Evolutionary conservation across 1,140 invertebrate species (phyloP).

Genomic region (Phymorhynchus buccinoides): DNA sequence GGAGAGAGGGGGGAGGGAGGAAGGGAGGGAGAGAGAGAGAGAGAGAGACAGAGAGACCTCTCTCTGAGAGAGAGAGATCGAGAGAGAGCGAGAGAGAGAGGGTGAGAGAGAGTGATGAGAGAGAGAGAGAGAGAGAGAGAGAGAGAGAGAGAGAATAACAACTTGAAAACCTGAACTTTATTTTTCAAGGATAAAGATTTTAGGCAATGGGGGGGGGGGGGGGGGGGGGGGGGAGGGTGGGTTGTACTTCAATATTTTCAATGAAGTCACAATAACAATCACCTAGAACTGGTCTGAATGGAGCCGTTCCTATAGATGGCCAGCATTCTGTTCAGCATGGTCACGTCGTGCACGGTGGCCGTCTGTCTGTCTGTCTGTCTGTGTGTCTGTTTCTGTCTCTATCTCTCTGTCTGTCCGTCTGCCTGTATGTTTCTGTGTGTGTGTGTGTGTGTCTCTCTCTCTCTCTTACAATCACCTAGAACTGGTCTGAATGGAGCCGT

Average conservation of each 20-base stretch:
- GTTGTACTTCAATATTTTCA: no score
- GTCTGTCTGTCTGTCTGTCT: neutral
- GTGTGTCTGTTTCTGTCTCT: neutral
- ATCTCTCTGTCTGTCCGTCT: neutral
- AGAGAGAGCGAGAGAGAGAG: neutral
- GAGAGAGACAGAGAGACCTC: no score
- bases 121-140: neutral
- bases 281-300: slow-evolving; percentile 76
- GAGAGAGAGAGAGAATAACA: neutral
- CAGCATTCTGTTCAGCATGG: slow-evolving; percentile 80
- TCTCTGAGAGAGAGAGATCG: no score
- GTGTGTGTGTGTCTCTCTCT: neutral
- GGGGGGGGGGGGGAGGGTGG: no score
- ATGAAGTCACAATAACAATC: no score
- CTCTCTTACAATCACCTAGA: slow-evolving; percentile 41
- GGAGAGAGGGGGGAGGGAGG: no score
- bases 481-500: slow-evolving; percentile 79
- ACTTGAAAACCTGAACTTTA: no score
- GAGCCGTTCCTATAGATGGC: slow-evolving; percentile 78
- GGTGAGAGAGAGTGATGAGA: neutral
- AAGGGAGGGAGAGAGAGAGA: no score
- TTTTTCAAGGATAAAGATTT: no score
- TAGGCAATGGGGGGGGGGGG: neutral
- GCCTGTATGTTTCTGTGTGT: neutral
- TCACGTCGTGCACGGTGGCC: slow-evolving; percentile 63